phyloP scores from a whole-genome alignment of 2,797 vertebrate genomes.

The Paramormyrops hopkinsi region DNA sequence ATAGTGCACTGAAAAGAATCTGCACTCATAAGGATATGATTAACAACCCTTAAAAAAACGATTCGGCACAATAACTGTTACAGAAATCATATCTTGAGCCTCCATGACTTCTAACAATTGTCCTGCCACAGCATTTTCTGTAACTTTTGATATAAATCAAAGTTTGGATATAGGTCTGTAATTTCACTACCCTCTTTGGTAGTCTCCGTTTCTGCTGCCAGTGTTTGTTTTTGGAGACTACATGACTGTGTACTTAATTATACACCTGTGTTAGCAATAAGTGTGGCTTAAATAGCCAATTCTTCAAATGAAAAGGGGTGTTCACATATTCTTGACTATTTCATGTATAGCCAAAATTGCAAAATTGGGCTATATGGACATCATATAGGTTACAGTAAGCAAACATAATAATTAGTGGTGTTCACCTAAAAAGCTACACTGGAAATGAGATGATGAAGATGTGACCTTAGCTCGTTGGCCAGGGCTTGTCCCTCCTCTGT shows the following conservation, averaged over 20 bases:
- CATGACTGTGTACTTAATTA: neutral
- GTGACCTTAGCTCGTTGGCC: slow-evolving; percentile 57
- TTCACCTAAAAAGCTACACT: neutral
- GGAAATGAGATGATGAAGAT: neutral
- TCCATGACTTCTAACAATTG: neutral
- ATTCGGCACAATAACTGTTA: neutral
- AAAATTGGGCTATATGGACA: neutral
- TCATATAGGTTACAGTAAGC: neutral
- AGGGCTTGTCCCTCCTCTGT: slow-evolving; percentile 61
- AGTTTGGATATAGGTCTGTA: neutral
- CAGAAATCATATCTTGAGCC: neutral
- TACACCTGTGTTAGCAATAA: neutral
- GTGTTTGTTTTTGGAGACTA: neutral
- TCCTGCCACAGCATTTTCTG: neutral
- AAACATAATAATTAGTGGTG: neutral
- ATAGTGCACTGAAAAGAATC: neutral
- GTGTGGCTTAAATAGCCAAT: neutral
- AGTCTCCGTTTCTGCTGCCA: neutral
- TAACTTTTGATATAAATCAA: neutral
- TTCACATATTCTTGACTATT: neutral
- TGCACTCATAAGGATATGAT: neutral
- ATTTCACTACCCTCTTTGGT: neutral
- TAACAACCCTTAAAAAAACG: neutral
- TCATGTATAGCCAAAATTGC: neutral
- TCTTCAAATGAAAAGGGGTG: neutral